These are phyloP conservation scores for Knipowitschia caucasica DNA, from an alignment of 2,797 vertebrate genomes.

Conservation along the genomic window DNA sequence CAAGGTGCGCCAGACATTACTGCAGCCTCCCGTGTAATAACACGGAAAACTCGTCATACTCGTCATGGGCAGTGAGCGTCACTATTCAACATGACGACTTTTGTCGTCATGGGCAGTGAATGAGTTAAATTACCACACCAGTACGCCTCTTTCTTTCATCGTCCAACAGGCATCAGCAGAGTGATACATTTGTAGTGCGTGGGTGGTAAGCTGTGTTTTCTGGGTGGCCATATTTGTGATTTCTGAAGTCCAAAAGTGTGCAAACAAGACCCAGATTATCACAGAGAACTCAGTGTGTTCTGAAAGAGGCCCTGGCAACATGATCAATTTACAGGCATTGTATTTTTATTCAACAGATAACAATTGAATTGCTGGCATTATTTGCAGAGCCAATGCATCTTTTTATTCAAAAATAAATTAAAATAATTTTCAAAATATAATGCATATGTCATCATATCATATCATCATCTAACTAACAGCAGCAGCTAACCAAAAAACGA, in stretches of 20 bases:
- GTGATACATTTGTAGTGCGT: conserved; percentile 66
- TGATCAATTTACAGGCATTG: conserved; percentile 38
- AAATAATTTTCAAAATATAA: no score
- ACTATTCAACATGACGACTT: no score
- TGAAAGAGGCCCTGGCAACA: conserved; percentile 29
- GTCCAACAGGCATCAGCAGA: conserved; percentile 52
- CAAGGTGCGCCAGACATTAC: no score
- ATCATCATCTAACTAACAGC: no score
- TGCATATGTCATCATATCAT: no score
- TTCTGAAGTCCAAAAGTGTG: conserved; percentile 59
- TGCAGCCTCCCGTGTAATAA: no score
- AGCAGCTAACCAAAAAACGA: no score
- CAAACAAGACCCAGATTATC: conserved; percentile 44
- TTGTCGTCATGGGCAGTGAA: no score
- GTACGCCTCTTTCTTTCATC: conserved; percentile 55
- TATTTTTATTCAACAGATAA: conserved; percentile 15
- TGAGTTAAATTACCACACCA: conserved; percentile 54
- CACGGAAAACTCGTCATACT: no score
- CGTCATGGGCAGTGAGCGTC: no score
- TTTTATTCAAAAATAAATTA: no score
- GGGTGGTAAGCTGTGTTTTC: conserved; percentile 56
- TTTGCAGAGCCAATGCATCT: background rate
- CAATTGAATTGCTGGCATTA: no score
- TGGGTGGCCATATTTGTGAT: conserved; percentile 72
- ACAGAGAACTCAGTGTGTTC: conserved; percentile 55